phyloP scores from a whole-genome alignment of 2,113 vertebrate genomes.

The Nesoenas mayeri region DNA sequence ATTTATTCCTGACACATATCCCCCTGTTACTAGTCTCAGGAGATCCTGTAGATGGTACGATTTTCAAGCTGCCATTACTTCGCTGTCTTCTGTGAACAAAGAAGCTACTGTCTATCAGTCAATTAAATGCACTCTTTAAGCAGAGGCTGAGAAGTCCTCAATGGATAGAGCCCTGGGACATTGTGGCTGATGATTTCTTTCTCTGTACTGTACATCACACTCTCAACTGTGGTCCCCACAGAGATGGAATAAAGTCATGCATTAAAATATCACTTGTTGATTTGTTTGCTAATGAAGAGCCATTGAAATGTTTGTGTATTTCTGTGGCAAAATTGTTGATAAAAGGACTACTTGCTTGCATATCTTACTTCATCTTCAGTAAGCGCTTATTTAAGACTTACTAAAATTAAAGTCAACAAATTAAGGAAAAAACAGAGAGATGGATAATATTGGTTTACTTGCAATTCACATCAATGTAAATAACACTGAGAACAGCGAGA shows the following conservation, averaged over 20 bases:
- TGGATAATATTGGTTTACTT: slow-evolving; percentile 68
- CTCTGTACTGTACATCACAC: slow-evolving; percentile 89
- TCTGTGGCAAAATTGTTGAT: slow-evolving; percentile 84
- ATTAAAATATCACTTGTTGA: slow-evolving; percentile 92
- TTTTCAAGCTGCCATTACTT: slow-evolving; percentile 91
- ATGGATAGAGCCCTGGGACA: slow-evolving; percentile 83
- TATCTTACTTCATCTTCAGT: slow-evolving; percentile 73
- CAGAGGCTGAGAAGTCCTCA: slow-evolving; percentile 84
- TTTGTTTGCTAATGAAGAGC: slow-evolving; percentile 92
- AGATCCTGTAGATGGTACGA: slow-evolving; percentile 87
- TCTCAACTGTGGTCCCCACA: slow-evolving; percentile 83
- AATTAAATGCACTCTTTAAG: slow-evolving; percentile 90
- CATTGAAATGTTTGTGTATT: slow-evolving; percentile 88
- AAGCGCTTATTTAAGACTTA: slow-evolving; percentile 78
- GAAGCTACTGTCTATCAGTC: slow-evolving; percentile 91
- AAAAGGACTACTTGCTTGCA: slow-evolving; percentile 78
- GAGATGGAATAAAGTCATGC: slow-evolving; percentile 87
- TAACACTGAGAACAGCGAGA: slow-evolving; percentile 43
- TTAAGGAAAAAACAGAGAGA: slow-evolving; percentile 56
- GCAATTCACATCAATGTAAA: slow-evolving; percentile 63
- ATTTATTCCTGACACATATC: slow-evolving; percentile 96
- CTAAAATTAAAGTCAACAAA: slow-evolving; percentile 79
- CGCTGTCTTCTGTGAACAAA: slow-evolving; percentile 89
- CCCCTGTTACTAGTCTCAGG: slow-evolving; percentile 88
- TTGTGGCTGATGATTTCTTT: slow-evolving; percentile 84